Percentiles rank a stretch among this genome's conserved stretches.
These are phyloP conservation scores for Diplazon laetatorius DNA, from an alignment of 2,888 invertebrate genomes.

Conservation along the genomic window DNA sequence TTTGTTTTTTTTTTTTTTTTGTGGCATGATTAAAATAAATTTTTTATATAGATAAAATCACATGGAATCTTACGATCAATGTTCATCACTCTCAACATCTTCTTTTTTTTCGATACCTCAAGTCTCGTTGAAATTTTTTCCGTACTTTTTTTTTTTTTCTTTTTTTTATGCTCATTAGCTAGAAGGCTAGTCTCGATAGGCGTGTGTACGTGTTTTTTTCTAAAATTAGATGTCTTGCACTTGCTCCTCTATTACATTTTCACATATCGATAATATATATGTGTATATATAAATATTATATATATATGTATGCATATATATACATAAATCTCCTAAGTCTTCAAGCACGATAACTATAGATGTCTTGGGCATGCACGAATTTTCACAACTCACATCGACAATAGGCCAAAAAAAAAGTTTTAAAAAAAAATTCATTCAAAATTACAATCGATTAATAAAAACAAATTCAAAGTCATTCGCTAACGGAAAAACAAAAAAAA, in stretches of 20 bases:
- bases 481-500: constrained; percentile 2
- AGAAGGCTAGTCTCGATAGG: constrained; percentile 74
- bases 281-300: constrained; percentile 37
- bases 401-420: constrained; percentile 54
- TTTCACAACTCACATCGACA: constrained; percentile 75
- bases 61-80: too few species aligned
- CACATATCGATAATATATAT: constrained; percentile 38
- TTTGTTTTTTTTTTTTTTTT: too few species aligned
- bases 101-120: background rate
- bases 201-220: constrained; percentile 78
- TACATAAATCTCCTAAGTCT: constrained; percentile 64
- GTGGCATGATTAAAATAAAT: too few species aligned
- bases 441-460: constrained; percentile 20
- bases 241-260: constrained; percentile 76
- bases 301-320: constrained; percentile 57
- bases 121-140: constrained; percentile 32
- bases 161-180: constrained; percentile 72
- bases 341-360: constrained; percentile 73
- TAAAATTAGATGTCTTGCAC: constrained; percentile 80
- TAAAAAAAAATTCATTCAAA: constrained; percentile 2
- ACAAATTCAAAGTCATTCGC: background rate
- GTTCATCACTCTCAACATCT: too few species aligned
- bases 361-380: constrained; percentile 81
- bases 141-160: constrained; percentile 17
- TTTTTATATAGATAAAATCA: too few species aligned